Base-by-base conservation (phyloP, 2,888 invertebrate species). In the Drosophila villosipedis region DNA sequence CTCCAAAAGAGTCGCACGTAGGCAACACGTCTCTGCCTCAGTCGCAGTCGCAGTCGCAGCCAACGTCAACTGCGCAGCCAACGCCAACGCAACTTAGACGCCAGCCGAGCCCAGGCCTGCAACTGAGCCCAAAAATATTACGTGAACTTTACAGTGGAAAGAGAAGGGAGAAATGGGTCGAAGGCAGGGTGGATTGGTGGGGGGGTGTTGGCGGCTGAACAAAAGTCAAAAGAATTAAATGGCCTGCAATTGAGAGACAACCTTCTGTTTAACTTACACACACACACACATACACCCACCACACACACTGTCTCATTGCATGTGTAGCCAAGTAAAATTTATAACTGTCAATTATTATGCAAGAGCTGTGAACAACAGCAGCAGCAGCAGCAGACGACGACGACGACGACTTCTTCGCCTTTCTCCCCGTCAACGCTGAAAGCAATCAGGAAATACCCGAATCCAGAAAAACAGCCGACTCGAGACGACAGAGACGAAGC, bases 271-370 rank as follows among this genome's bases (percentile, higher is more conserved):
- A 47, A 16, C 47, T 25, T 16, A 4, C n/a, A 41, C 39, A 19
- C 39, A 35, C 14, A 14, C 14, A 14, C 35, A 14, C 43, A 22
- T 14, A 14, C 43, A 22, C 6, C 4, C 14, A 22, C 7, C 14
- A 22, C 47, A 9, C 22, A 47, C 47, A 25, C 22, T 47, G 47
- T 47, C 47, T 47, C 65, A 58, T 62, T 71, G 68, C 72, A 75
- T 76, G 68, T 71, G 68, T 54, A 81, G 72, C 54, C 78, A 73
- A 83, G 77, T 85, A 60, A 87, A 90, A 87, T 87, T 89, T 87
- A 87, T 85, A 89, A 85, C 90, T 90, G 89, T 90, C 90, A 87
- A 87, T 87, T 87, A 87, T 87, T 87, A 87, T 87, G 86, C 86
- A 87, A 87, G 86, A 87, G 90, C 59, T 80, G 86, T 90, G 84